A percentile compares a stretch with the other conserved stretches of the same genome.
These are phyloP conservation scores for Perccottus glenii DNA, from an alignment of 2,113 vertebrate species.

Conservation along the genomic window DNA sequence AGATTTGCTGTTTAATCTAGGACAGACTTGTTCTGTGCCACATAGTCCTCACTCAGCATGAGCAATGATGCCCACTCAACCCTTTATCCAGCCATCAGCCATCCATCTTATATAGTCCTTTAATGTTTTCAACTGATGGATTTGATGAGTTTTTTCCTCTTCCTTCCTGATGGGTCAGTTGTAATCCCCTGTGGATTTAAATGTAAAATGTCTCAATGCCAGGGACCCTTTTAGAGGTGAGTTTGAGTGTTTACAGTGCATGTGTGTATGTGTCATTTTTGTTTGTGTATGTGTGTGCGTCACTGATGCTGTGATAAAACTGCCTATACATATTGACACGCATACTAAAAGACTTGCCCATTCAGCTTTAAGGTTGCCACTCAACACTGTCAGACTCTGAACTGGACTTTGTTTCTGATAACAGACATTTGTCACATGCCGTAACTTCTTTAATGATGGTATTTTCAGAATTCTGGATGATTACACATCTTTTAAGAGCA, in stretches of 20 bases:
- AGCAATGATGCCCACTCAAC: constrained; percentile 32
- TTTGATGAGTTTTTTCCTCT: constrained; percentile 64
- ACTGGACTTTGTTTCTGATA: too few relatives aligned
- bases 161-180: constrained; percentile 59
- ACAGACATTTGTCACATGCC: too few relatives aligned
- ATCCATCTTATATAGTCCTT: constrained; percentile 72
- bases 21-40: constrained; percentile 75
- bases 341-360: neutral
- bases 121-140: constrained; percentile 79
- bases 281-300: constrained; percentile 45
- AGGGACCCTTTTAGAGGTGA: constrained; percentile 76
- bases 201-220: constrained; percentile 77
- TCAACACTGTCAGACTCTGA: too few relatives aligned
- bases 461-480: too few relatives aligned
- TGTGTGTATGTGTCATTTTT: neutral
- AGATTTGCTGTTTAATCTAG: constrained; percentile 79
- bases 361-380: too few relatives aligned
- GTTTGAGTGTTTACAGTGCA: constrained; percentile 17
- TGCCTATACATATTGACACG: constrained; percentile 25
- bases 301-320: constrained; percentile 24
- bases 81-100: constrained; percentile 61
- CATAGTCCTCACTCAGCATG: constrained; percentile 47
- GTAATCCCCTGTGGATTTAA: constrained; percentile 79
- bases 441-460: too few relatives aligned
- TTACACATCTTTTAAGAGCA: too few relatives aligned